Percentiles rank a stretch among this genome's conserved stretches.
These are phyloP conservation scores for Poeciliopsis occidentalis DNA, from an alignment of 2,113 vertebrate genomes.

Conservation along the genomic window DNA sequence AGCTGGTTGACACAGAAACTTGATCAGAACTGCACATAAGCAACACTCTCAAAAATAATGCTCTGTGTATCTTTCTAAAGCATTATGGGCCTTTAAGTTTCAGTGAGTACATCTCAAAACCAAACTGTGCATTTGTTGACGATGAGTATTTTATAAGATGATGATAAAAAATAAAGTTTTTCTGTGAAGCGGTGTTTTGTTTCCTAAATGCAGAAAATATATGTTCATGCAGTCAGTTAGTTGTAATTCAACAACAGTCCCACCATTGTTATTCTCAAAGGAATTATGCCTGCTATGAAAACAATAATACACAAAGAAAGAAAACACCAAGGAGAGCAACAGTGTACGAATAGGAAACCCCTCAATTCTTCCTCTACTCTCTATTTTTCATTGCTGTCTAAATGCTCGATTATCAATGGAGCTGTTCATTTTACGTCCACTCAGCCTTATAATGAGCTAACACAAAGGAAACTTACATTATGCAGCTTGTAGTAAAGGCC, in stretches of 20 bases:
- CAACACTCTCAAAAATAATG: not conserved
- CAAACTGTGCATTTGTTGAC: not conserved
- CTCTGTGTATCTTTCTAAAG: not conserved
- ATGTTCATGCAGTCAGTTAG: not conserved
- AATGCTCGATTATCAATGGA: constrained; percentile 52
- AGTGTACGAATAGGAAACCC: constrained; percentile 41
- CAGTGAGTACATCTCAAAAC: not conserved
- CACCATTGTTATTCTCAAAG: constrained; percentile 69
- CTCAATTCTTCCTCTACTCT: constrained; percentile 16
- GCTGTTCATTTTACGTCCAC: constrained; percentile 35
- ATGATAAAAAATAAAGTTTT: too few species aligned
- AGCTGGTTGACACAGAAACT: not conserved
- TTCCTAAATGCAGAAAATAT: not conserved
- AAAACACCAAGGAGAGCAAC: constrained; percentile 56
- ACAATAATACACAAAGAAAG: constrained; percentile 73
- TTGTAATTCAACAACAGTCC: constrained; percentile 53
- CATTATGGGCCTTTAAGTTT: not conserved
- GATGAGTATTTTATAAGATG: too few species aligned
- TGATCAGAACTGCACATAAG: not conserved
- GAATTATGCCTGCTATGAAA: constrained; percentile 68
- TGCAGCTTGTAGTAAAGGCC: constrained; percentile 99
- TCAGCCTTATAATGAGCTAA: not conserved
- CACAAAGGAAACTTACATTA: constrained; percentile 86
- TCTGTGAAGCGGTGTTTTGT: too few species aligned
- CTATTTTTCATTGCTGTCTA: constrained; percentile 14